Conservation (phyloP, 2,888 invertebrate species). For the Labia minor region DNA sequence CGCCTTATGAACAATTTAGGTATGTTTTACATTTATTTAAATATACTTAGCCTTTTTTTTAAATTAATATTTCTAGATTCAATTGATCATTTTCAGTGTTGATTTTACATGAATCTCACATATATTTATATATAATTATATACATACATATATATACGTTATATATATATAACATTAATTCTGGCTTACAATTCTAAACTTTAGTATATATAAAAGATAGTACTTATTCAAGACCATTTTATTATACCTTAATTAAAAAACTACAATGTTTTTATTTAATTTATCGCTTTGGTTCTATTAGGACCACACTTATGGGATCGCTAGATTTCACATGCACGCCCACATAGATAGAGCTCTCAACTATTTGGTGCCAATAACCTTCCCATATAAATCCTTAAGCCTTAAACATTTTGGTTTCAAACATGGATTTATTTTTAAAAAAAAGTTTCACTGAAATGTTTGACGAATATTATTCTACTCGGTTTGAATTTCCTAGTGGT, state of each 20-base stretch:
- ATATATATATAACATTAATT: not conserved
- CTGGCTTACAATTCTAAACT: not conserved
- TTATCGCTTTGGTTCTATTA: too few species aligned
- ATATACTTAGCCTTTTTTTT: not conserved
- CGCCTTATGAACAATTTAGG: conserved; percentile 24
- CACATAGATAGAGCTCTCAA: too few species aligned
- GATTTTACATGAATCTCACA: not conserved
- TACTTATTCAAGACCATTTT: not conserved
- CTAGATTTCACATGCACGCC: too few species aligned
- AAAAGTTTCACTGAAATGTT: too few species aligned
- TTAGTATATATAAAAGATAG: not conserved
- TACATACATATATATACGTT: not conserved
- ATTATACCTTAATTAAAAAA: not conserved
- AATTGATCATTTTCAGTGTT: not conserved
- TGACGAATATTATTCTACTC: too few species aligned
- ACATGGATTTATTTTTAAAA: too few species aligned
- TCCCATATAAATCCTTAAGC: too few species aligned
- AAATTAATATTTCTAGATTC: not conserved
- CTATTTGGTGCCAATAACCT: too few species aligned
- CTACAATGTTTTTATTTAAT: too few species aligned
- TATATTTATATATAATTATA: not conserved
- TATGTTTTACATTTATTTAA: not conserved
- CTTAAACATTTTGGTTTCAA: too few species aligned
- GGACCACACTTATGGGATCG: too few species aligned
- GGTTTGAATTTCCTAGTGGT: too few species aligned